phyloP scores from a whole-genome alignment of 2,888 invertebrate genomes.

The Drosophila formosana region DNA sequence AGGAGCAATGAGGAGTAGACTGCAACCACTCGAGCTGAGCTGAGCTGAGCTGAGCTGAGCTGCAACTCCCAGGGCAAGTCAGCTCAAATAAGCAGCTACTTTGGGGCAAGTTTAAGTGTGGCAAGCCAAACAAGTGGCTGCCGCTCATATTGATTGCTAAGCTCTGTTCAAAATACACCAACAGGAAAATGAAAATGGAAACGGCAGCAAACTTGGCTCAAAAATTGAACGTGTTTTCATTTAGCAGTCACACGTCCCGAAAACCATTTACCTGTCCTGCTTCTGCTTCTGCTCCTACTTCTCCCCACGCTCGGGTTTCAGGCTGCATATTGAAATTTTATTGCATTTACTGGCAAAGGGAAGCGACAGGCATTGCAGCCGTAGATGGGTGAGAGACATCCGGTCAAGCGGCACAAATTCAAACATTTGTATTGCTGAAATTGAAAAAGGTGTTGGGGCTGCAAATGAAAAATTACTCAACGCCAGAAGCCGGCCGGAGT shows the following conservation, averaged over 20 bases:
- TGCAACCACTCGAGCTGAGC: slow-evolving; percentile 35
- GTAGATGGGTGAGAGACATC: slow-evolving; percentile 28
- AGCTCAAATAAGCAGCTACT: slow-evolving; percentile 64
- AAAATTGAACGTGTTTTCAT: slow-evolving; percentile 70
- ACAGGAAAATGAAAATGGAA: background rate
- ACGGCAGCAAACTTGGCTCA: slow-evolving; percentile 37
- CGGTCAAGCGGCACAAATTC: slow-evolving; percentile 67
- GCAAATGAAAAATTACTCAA: slow-evolving; percentile 76
- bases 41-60: slow-evolving; percentile 8
- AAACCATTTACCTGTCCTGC: slow-evolving; percentile 48
- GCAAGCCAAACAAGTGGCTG: slow-evolving; percentile 74
- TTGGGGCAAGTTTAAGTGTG: slow-evolving; percentile 62
- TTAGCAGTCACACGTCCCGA: slow-evolving; percentile 63
- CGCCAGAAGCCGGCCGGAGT: background rate
- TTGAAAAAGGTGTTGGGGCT: slow-evolving; percentile 77
- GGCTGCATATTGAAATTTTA: slow-evolving; percentile 74
- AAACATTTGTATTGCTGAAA: slow-evolving; percentile 78
- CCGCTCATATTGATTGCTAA: slow-evolving; percentile 69
- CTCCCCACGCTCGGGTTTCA: slow-evolving; percentile 10
- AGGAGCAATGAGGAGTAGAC: slow-evolving; percentile 36
- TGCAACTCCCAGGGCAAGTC: slow-evolving; percentile 12
- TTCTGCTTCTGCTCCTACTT: background rate
- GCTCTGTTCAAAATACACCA: slow-evolving; percentile 12
- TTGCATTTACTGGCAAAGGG: slow-evolving; percentile 51
- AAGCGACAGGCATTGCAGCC: background rate